phyloP scores from a whole-genome alignment of 2,797 vertebrate genomes.

The Mallotus villosus region DNA sequence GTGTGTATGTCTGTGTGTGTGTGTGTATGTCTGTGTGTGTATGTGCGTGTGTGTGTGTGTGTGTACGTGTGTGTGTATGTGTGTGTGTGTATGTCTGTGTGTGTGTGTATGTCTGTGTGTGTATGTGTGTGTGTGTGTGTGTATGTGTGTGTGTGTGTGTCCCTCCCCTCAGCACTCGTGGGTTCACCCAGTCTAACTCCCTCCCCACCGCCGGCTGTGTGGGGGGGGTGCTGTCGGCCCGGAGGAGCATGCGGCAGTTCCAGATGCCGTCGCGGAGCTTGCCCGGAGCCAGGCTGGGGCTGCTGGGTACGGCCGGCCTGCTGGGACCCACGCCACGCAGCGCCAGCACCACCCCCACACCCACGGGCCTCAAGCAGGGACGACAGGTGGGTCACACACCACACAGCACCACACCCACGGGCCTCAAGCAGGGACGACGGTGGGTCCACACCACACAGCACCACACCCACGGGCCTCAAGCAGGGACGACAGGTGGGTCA shows the following conservation, averaged over 20 bases:
- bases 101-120: neutral
- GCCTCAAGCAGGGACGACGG: conserved; percentile 94
- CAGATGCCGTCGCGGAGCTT: conserved; percentile 92
- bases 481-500: conserved; percentile 89
- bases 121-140: neutral
- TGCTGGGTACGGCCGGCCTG: conserved; percentile 85
- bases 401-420: conserved; percentile 78
- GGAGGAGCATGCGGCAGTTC: conserved; percentile 93
- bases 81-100: conserved; percentile 10
- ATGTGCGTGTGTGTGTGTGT: neutral
- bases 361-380: conserved; percentile 91
- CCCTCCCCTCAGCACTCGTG: conserved; percentile 71
- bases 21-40: conserved; percentile 13
- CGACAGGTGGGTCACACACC: conserved; percentile 79
- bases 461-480: conserved; percentile 88
- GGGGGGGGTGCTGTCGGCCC: conserved; percentile 77
- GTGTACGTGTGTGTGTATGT: neutral
- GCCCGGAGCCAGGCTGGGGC: conserved; percentile 86
- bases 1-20: too few species aligned
- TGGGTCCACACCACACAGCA: conserved; percentile 84
- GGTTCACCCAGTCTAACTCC: conserved; percentile 95
- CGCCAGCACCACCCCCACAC: conserved; percentile 84
- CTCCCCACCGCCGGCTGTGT: conserved; percentile 89
- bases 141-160: conserved; percentile 11
- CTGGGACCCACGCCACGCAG: conserved; percentile 86